Evolutionary conservation across 1,140 invertebrate genomes (phyloP), one percentile per base, ranked within the genome.

Genomic region (Drosophila sturtevanti): DNA sequence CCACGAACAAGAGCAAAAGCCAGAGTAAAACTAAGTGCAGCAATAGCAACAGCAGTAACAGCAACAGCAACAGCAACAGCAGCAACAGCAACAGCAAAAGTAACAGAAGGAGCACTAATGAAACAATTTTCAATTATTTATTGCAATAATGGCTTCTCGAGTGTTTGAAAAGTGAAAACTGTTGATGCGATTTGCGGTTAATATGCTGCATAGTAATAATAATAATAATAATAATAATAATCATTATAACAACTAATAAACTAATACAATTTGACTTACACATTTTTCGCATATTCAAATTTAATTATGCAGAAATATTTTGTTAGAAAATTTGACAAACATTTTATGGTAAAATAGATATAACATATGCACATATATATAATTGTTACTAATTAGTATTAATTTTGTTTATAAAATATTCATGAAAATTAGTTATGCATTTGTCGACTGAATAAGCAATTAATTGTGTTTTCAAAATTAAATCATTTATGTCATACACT

Each of bases 121-220:
- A 69, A 86, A 81, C 81, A 87, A 86, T 86, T 76, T 87, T 87
- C 70, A 85, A 85, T 85, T 85, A 85, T 87, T 87, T 86, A 85
- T 71, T 69, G 68, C 72, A 85, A 75, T 86, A 85, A 81, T 63
- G 74, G 63, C 76, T 61, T 27, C n/a, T 44, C 18, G 41, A 48
- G 21, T n/a, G 63, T 64, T 16, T 37, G 5, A 11, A 68, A 34
- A 48, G 37, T 35, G 54, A 3, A 37, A n/a, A 27, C 14, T 24
- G 18, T 22, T 35, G 38, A 27, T 31, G 4, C n/a, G 14, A 58
- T 38, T 21, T 48, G 16, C 16, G 16, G 5, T 21, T 48, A 44
- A 41, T 41, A 14, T n/a, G n/a, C n/a, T 41, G 38, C 38, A 41
- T 7, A 41, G 16, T 10, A 63, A 48, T 71, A 37, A 54, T 18